Evolutionary conservation across 2,113 vertebrate genomes (phyloP), one percentile per base, ranked within the genome.

Genomic region (Dromiciops gliroides): DNA sequence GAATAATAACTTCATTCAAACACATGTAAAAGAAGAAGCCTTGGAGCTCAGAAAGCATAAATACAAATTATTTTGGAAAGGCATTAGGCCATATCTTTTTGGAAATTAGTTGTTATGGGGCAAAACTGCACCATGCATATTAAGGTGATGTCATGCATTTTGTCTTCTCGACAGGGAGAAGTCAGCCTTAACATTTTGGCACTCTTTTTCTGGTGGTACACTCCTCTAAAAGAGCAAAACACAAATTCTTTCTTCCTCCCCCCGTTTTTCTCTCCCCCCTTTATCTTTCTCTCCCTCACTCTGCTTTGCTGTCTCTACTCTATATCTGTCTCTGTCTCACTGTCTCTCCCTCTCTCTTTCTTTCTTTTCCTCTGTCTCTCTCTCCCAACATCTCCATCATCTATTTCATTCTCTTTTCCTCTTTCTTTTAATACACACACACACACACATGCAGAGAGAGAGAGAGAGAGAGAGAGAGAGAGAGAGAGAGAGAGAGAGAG

Each of bases 101-200:
- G 48, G 95, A 37, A 92, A 47, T 0, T 3, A 52, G 94, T 90
- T 14, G 9, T 48, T 31, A 56, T 92, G 28, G 60, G 92, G 48
- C 16, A 4, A 90, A 94, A 89, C 48, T 2, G 0, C 1, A 51
- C 0, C 2, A 7, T 52, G 0, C 28, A 75, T 51, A 90, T n/a
- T 50, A 96, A 31, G n/a, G 48, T 50, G 6, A 48, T 6, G 5
- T 48, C 94, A 44, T 2, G 90, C 51, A 94, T 93, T 96, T 93
- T 97, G 89, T 53, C 60, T n/a, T 37, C 60, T 95, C 96, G 49
- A 48, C 91, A 97, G 51, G 1, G 51, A 92, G 23, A 51, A 94
- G 7, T 96, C 53, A 11, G n/a, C 89, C 75, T 52, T 26, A 53
- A 49, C 91, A 83, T 90, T 37, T 0, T 91, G 91, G 12, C 90